Percentiles rank a stretch among this genome's conserved stretches.
Evolutionary conservation across 2,888 invertebrate species (phyloP).

Genomic region (Caenorhabditis drosophilae): DNA sequence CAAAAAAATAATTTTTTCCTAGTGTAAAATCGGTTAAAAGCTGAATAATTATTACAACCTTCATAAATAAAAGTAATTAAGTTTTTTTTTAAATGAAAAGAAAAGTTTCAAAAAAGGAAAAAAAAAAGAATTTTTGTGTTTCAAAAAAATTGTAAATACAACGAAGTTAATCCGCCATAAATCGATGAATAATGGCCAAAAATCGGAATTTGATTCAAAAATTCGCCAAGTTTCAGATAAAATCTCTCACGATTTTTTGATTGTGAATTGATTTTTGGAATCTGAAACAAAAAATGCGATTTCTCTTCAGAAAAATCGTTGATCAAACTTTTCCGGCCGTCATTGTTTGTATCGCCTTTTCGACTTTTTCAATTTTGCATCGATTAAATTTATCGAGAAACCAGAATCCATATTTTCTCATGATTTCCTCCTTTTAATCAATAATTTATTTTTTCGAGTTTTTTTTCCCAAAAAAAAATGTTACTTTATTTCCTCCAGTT

Average conservation of each 20-base stretch:
- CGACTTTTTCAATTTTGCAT: slow-evolving; percentile 40
- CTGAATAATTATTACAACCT: too few species aligned
- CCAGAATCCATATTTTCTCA: slow-evolving; percentile 54
- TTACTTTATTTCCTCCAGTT: slow-evolving; percentile 55
- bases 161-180: slow-evolving; percentile 55
- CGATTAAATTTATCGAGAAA: slow-evolving; percentile 41
- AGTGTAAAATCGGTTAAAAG: too few species aligned
- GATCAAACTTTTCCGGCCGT: slow-evolving; percentile 26
- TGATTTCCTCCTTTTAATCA: slow-evolving; percentile 31
- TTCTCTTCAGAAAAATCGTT: too few species aligned
- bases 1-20: too few species aligned
- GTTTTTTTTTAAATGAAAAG: too few species aligned
- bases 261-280: slow-evolving; percentile 45
- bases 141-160: slow-evolving; percentile 43
- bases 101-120: too few species aligned
- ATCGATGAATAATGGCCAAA: slow-evolving; percentile 53
- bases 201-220: slow-evolving; percentile 50
- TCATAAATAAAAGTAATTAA: too few species aligned
- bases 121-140: neutral
- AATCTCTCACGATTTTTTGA: slow-evolving; percentile 52
- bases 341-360: slow-evolving; percentile 34
- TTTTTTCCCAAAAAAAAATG: too few species aligned
- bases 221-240: slow-evolving; percentile 46
- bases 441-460: too few species aligned
- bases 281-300: slow-evolving; percentile 13